These are phyloP conservation scores for Zoanthus solanderi DNA, from an alignment of 92 coral and sea anemone genomes.

Conservation along the genomic window DNA sequence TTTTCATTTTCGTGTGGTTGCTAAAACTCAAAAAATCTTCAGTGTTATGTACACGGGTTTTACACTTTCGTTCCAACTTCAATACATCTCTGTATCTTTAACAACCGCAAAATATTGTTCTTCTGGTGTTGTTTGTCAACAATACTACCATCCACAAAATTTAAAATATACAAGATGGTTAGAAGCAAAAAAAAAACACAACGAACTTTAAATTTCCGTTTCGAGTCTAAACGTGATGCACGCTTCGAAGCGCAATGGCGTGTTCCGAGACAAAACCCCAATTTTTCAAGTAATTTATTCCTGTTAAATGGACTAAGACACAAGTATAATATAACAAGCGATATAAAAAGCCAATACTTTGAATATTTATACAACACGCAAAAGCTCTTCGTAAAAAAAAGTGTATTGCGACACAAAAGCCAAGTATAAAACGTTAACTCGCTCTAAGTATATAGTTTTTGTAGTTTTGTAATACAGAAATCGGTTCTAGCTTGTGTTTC, in stretches of 20 bases:
- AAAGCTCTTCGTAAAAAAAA: neutral
- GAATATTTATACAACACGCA: neutral
- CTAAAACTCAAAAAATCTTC: neutral
- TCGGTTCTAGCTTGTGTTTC: neutral
- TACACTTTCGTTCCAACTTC: neutral
- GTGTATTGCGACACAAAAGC: neutral
- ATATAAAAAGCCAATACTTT: neutral
- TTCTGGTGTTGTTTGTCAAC: neutral
- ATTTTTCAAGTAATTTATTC: constrained; percentile 13
- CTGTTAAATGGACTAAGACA: constrained; percentile 16
- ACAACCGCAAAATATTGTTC: neutral
- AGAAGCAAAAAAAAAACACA: neutral
- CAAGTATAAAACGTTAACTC: neutral
- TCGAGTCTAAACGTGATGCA: neutral
- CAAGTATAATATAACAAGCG: neutral
- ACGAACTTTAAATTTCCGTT: neutral
- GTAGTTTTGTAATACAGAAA: neutral
- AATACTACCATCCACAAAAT: neutral
- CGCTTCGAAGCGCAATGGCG: neutral
- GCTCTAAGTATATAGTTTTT: neutral
- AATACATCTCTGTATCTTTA: neutral
- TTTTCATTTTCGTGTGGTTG: neutral
- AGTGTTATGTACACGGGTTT: neutral
- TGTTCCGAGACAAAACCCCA: neutral
- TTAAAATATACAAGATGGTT: neutral